Base-by-base conservation (phyloP, 2,113 vertebrate species). In the Amphiprion ocellaris region DNA sequence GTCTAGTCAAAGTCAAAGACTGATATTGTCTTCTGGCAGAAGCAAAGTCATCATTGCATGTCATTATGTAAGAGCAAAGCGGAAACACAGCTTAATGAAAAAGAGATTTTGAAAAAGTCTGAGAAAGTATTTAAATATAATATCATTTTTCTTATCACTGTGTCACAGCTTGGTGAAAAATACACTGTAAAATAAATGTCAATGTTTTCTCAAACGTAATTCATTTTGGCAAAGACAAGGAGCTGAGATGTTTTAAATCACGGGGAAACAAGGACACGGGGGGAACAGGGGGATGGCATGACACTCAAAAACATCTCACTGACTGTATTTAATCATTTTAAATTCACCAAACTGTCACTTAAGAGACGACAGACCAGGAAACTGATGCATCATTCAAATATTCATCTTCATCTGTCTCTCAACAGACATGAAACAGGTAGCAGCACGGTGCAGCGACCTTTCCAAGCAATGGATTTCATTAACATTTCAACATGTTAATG, bases 1-100 rank as follows among this genome's bases (percentile, higher is more conserved):
- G 37, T 52, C 52, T 47, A 46, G 61, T 78, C 79, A 87, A 81
- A 78, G 82, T 79, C 78, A 72, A 52, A 69, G 73, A 41, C 46
- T 19, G 63, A 74, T 61, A 11, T 55, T 79, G 67, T 86, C 71
- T 66, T 30, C 69, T 17, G 63, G 56, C 64, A 17, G 44, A 69
- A 39, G 10, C 74, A 69, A 50, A 58, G 74, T 83, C 79, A 76
- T 76, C 26, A 53, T 44, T 73, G 56, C 39, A 4, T 63, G 60
- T 26, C 65, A 61, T 85, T 81, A 71, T 2, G 5, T 73, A 72
- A 71, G 53, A 69, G 37, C 64, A 46, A 19, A n/a, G 19, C 16
- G 17, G 58, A 37, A 24, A 9, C 26, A 54, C 55, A 41, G 61
- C 6, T 15, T 44, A 44, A 44, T 44, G 26, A 63, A 64, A 28